A percentile compares a stretch with the other conserved stretches of the same genome.
These are phyloP conservation scores for Lepidotrigona ventralis DNA, from an alignment of 1,140 invertebrate genomes.

Conservation along the genomic window DNA sequence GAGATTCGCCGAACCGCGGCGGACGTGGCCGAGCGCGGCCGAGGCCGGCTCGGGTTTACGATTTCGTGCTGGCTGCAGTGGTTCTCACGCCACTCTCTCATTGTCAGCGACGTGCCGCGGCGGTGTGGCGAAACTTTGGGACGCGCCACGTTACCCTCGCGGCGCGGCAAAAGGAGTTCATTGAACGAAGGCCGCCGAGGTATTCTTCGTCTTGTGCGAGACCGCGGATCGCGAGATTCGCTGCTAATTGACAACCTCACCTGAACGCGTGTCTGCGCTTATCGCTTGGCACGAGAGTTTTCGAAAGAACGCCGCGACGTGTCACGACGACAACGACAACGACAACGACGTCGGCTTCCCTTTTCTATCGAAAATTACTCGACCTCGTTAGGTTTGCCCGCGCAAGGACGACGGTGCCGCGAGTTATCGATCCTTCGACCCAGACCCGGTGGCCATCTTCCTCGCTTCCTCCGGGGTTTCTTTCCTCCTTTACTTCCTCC, in stretches of 20 bases:
- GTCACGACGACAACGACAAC: no score
- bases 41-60: not conserved
- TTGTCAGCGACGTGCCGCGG: no score
- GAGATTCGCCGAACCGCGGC: slow-evolving; percentile 12
- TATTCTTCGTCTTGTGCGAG: no score
- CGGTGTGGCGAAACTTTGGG: not conserved
- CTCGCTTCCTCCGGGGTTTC: not conserved
- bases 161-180: slow-evolving; percentile 13
- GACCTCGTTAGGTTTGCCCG: slow-evolving; percentile 34
- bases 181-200: slow-evolving; percentile 20
- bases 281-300: not conserved
- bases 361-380: slow-evolving; percentile 33
- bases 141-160: not conserved
- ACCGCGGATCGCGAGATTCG: no score
- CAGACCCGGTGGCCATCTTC: not conserved
- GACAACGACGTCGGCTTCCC: no score
- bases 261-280: not conserved
- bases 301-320: not conserved
- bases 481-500: not conserved
- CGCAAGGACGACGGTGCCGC: not conserved
- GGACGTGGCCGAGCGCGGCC: not conserved
- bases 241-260: slow-evolving; percentile 2
- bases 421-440: slow-evolving; percentile 14
- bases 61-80: slow-evolving; percentile 27
- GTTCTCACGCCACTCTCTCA: slow-evolving; percentile 14